Base-by-base conservation (phyloP, 2,888 invertebrate species). In the Hydropsyche betteni region DNA sequence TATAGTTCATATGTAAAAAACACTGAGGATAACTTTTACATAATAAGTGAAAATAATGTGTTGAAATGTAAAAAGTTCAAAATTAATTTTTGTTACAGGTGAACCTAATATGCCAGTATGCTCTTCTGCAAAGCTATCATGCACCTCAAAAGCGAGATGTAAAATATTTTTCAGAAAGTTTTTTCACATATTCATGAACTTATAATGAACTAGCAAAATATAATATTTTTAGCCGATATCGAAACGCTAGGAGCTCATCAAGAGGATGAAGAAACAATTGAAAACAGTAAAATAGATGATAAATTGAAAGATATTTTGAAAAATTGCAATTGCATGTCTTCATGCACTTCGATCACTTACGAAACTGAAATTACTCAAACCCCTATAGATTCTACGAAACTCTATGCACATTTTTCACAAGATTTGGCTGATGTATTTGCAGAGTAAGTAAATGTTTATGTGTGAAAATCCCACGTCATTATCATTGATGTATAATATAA, bases 291-390 rank as follows among this genome's bases (percentile, higher is more conserved):
- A 0, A 24, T 4, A 16, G 8, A 8, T 5, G 24, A 24, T 16
- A 14, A 58, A 16, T 24, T 58, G 24, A 24, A 5, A 24, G 16
- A 58, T 16, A 24, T 24, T 16, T 8, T 58, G 4, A 58, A 58
- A 16, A 78, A 80, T 5, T 85, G 85, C 77, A 80, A 83, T 55
- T 86, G 86, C 78, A 78, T 85, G 50, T 84, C 84, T 6, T 81
- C 84, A 69, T 86, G 86, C 78, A 82, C 83, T 5, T 82, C 83
- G 36, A 77, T 85, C 5, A 80, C 81, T 7, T 86, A 84, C 80
- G 83, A 83, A 50, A 81, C 82, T 2, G 85, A 85, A 80, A 84
- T 83, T 5, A 84, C 85, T 7, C 84, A 85, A 80, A 82, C 1
- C 10, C 44, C 44, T 24, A 2, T 24, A 24, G 2, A 24, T 24